Evolutionary conservation across 2,888 invertebrate genomes (phyloP), one percentile per base, ranked within the genome.

Genomic region (Prionchulus punctatus): DNA sequence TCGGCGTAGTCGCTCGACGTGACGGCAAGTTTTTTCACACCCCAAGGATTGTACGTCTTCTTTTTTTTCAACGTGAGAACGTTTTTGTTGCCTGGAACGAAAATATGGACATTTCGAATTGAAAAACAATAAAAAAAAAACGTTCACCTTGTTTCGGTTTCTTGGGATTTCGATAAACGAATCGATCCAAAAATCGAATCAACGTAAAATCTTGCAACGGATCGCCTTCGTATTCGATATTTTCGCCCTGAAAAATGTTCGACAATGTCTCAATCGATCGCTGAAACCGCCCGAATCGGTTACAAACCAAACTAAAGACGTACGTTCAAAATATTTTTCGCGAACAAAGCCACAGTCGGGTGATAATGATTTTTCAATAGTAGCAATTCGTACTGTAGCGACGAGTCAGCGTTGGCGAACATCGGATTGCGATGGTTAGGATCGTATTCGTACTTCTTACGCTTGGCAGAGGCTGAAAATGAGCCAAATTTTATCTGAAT

Each of bases 151-250:
- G 21, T 53, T 42, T 28, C 54, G 56, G 23, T 59, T 58, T 73
- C 65, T 79, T 79, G 2, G 79, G 77, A 76, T 98, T 98, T 70
- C 90, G 87, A 72, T 88, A 94, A 12, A 88, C 88, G 72, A 94
- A 96, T 47, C 94, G 79, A 67, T 98, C 94, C 49, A 98, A 76
- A 72, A 98, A 98, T 52, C 87, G 79, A 52, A 88, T 83, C 36
- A 89, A 76, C 0, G 85, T 84, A 71, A 94, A 90, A 73, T 98
- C 96, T 65, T 85, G 81, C 1, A 98, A 74, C 0, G 96, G 92
- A 72, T 98, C 91, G 0, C 96, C 94, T 57, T 81, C 80, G 73
- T 96, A 96, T 36, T 80, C 80, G 54, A 91, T 82, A 7, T 50
- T 53, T 31, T 67, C 62, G 55, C 79, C 73, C 74, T 83, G 78